These are phyloP conservation scores for Smithornis capensis DNA, from an alignment of 2,113 vertebrate genomes.

Conservation along the genomic window DNA sequence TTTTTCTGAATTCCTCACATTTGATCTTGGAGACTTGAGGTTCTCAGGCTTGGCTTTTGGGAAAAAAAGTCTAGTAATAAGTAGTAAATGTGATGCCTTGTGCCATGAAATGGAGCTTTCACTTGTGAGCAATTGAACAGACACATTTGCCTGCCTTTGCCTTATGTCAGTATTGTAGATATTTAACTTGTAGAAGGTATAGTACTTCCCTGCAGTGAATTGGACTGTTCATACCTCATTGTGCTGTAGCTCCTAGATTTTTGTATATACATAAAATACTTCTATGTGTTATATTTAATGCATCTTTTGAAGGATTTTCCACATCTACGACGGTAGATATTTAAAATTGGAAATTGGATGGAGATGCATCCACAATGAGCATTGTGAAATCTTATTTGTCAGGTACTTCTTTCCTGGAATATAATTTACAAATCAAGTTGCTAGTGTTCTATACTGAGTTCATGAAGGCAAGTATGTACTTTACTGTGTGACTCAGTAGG, in stretches of 20 bases:
- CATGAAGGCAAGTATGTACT: neutral
- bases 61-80: neutral
- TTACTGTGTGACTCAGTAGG: neutral
- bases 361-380: rapidly evolving
- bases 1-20: neutral
- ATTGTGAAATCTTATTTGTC: neutral
- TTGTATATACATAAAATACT: neutral
- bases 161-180: neutral
- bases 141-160: neutral
- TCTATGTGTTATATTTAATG: neutral
- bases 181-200: neutral
- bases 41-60: neutral
- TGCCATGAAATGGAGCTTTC: neutral
- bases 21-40: neutral
- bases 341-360: neutral
- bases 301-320: neutral
- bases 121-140: neutral
- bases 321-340: neutral
- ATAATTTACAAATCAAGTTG: neutral
- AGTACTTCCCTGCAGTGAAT: neutral
- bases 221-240: neutral
- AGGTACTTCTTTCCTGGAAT: neutral
- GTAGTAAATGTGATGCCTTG: neutral
- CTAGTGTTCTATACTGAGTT: neutral
- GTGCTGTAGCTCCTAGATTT: neutral